Evolutionary conservation across 2,113 vertebrate species (phyloP).

Genomic region (Heteronetta atricapilla): DNA sequence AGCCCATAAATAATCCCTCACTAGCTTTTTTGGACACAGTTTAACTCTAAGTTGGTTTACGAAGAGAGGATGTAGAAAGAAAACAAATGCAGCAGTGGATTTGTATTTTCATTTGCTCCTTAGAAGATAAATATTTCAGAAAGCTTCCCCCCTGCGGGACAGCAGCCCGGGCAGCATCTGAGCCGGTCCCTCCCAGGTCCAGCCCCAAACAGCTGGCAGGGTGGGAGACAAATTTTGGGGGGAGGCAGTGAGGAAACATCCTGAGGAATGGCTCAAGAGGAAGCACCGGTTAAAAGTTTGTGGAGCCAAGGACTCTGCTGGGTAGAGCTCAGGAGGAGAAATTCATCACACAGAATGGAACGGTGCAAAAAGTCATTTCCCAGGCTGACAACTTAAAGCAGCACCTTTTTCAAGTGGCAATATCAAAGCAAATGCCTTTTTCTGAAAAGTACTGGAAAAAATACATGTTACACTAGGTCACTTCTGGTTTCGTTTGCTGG

Average conservation of each 20-base stretch:
- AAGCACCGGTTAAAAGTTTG: not conserved
- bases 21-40: not conserved
- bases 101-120: not conserved
- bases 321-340: not conserved
- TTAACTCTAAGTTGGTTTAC: not conserved
- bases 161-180: not conserved
- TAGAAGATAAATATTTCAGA: not conserved
- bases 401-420: not conserved
- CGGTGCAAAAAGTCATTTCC: not conserved
- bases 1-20: not conserved
- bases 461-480: not conserved
- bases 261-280: not conserved
- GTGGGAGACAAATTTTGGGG: not conserved
- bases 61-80: not conserved
- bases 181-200: not conserved
- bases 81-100: not conserved
- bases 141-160: not conserved
- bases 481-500: constrained; percentile 54
- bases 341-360: not conserved
- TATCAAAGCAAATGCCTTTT: not conserved
- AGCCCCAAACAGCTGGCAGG: not conserved
- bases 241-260: not conserved
- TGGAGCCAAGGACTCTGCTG: not conserved
- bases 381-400: not conserved
- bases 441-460: constrained; percentile 44